Evolutionary conservation across 2,888 invertebrate species (phyloP), one percentile per base, ranked within the genome.

Genomic region (Rhagophthalmus giganteus): DNA sequence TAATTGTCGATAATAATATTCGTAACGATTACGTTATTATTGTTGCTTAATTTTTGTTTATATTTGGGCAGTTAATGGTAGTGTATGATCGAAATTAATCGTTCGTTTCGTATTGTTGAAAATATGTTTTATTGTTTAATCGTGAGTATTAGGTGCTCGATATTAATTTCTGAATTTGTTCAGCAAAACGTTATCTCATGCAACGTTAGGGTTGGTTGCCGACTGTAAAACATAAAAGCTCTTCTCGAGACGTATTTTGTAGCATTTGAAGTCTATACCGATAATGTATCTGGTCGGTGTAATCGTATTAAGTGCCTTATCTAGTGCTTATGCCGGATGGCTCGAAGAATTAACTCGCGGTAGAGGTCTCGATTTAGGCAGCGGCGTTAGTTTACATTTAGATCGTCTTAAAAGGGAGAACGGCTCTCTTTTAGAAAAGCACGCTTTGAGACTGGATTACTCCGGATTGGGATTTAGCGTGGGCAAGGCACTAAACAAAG

Each of bases 371-470:
- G 53, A 67, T 8, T 46, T 72, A 10, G 68, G 69, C 8, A 55
- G 64, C 45, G 68, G 67, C 15, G 54, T 72, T 26, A 56, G 57
- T 12, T 50, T 73, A 24, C 65, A 64, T 27, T 41, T 73, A 11
- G 62, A 69, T 39, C 62, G 66, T 38, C 59, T 60, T 1, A 62
- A 64, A 35, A 38, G 44, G n/a, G 51, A 54, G 39, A 55, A 66
- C 44, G 54, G 76, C 39, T 76, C 77, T 24, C 72, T 80, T 55
- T 65, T 82, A 38, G 78, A 78, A 32, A 74, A 76, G 28, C 76
- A 81, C 60, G 79, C 80, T 16, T 69, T 83, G 45, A 77, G 78
- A 55, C 74, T 81, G 62, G 80, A 81, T 60, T 78, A 79, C 73
- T 77, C 74, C 41, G 79, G 79, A 57, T 76, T 76, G 58, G 79